Conservation (phyloP, 2,113 vertebrate genomes). For the Seriola rivoliana region DNA sequence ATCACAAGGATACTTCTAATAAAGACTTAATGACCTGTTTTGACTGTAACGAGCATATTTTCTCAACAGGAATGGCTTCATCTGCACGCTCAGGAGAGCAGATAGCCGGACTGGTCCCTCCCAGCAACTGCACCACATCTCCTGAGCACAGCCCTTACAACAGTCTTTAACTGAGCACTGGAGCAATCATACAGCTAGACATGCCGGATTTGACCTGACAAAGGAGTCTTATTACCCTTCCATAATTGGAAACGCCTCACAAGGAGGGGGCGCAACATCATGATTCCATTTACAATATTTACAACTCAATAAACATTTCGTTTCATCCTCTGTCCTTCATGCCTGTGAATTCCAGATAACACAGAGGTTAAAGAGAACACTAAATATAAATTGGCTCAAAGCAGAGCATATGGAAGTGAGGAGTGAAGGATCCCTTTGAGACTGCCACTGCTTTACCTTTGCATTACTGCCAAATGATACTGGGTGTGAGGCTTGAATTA, state of each 20-base stretch:
- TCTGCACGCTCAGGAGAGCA: neutral
- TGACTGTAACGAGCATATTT: conserved; percentile 56
- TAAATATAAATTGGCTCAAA: conserved; percentile 80
- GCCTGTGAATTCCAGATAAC: conserved; percentile 78
- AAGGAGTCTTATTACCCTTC: conserved; percentile 78
- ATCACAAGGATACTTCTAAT: conserved; percentile 65
- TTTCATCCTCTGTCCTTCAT: conserved; percentile 79
- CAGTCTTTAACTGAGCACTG: conserved; percentile 32
- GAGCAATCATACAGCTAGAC: conserved; percentile 64
- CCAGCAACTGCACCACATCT: conserved; percentile 3
- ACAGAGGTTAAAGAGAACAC: conserved; percentile 78
- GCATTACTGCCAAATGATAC: conserved; percentile 62
- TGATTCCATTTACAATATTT: conserved; percentile 84
- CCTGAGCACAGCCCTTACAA: conserved; percentile 42
- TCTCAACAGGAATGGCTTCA: conserved; percentile 44
- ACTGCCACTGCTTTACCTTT: conserved; percentile 57
- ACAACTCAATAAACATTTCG: conserved; percentile 84
- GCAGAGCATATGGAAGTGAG: conserved; percentile 71
- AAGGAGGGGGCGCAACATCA: conserved; percentile 66
- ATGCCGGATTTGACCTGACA: conserved; percentile 75
- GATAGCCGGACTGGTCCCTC: conserved; percentile 34
- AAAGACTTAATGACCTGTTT: conserved; percentile 68
- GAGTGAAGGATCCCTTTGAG: conserved; percentile 61
- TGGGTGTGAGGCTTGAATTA: conserved; percentile 73
- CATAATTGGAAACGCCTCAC: conserved; percentile 80